A percentile compares a stretch with the other conserved stretches of the same genome.
Conservation (phyloP, 2,888 invertebrate genomes). For the Spicauda simplicius region DNA sequence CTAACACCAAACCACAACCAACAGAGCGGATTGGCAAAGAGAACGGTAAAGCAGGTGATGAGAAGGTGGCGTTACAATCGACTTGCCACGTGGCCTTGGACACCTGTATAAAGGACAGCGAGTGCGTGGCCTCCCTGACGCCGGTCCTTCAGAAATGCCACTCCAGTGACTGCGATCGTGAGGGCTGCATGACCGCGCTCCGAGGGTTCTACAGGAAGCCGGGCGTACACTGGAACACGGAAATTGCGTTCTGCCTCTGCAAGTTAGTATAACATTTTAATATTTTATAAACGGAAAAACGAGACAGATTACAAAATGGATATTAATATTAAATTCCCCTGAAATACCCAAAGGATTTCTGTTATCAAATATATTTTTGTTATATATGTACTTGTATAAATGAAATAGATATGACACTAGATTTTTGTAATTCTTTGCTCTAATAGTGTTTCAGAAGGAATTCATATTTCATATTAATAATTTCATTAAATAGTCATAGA, state of each 20-base stretch:
- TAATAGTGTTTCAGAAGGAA: too few species aligned
- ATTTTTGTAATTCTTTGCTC: too few species aligned
- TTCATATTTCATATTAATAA: too few species aligned
- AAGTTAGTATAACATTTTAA: slow-evolving; percentile 86
- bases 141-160: slow-evolving; percentile 95
- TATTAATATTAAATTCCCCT: too few species aligned
- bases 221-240: slow-evolving; percentile 92
- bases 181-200: slow-evolving; percentile 94
- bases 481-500: too few species aligned
- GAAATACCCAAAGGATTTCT: too few species aligned
- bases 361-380: too few species aligned
- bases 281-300: neutral
- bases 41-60: slow-evolving; percentile 82
- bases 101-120: slow-evolving; percentile 92
- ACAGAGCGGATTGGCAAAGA: slow-evolving; percentile 83
- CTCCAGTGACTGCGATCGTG: slow-evolving; percentile 88
- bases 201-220: slow-evolving; percentile 94
- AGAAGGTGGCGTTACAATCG: slow-evolving; percentile 88
- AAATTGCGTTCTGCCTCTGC: slow-evolving; percentile 97
- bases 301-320: too few species aligned
- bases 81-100: slow-evolving; percentile 95
- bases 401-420: too few species aligned
- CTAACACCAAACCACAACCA: slow-evolving; percentile 53
- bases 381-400: too few species aligned
- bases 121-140: slow-evolving; percentile 91